Percentiles rank a stretch among this genome's conserved stretches.
Conservation (phyloP, 2,888 invertebrate species). For the Morinoia aosen region DNA sequence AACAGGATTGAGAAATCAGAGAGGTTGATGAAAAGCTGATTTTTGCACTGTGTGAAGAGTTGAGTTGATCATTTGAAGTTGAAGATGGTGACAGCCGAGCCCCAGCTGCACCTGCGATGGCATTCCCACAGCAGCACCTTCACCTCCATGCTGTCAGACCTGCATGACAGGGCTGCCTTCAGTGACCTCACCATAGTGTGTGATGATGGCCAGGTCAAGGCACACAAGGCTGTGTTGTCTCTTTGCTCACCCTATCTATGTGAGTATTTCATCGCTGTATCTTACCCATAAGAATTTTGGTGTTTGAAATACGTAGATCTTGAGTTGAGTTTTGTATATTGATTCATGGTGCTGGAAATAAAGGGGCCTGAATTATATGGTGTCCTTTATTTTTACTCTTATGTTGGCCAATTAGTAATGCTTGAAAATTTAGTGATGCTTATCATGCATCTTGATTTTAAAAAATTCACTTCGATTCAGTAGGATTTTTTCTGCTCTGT, state of each 20-base stretch:
- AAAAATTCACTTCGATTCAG: not conserved
- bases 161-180: conserved; percentile 64
- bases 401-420: not conserved
- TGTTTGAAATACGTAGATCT: not conserved
- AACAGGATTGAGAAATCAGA: not conserved
- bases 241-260: conserved; percentile 66
- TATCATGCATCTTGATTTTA: not conserved
- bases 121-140: conserved; percentile 67
- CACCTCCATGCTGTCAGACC: conserved; percentile 65
- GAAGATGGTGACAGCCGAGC: conserved; percentile 57
- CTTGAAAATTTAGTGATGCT: not conserved
- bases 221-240: conserved; percentile 65
- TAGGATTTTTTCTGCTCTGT: no score
- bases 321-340: not conserved
- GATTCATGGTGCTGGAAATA: not conserved
- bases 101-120: conserved; percentile 66
- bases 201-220: conserved; percentile 66
- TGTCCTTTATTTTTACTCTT: not conserved
- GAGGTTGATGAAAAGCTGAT: no score
- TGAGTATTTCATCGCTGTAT: conserved; percentile 13
- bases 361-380: not conserved
- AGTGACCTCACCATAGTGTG: conserved; percentile 65
- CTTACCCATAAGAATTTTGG: not conserved
- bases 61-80: not conserved
- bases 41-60: no score